Conservation (phyloP, 2,797 vertebrate species). For the Coracias cyanogaster region DNA sequence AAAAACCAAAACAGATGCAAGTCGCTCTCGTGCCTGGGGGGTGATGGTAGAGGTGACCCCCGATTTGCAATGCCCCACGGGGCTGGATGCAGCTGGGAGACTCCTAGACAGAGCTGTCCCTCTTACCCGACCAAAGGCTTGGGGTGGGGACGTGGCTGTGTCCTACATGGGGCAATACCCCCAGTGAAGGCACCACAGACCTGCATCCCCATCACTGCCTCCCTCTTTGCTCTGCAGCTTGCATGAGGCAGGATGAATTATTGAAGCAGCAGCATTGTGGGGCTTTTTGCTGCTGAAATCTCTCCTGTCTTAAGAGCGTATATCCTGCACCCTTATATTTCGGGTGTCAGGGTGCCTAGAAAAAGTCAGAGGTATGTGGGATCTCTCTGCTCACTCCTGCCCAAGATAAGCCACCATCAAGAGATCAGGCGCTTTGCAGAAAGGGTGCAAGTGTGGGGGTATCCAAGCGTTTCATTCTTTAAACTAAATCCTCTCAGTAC, state of each 20-base stretch:
- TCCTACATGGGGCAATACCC: not conserved
- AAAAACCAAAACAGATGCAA: not conserved
- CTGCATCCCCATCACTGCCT: accelerated
- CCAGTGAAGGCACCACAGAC: not conserved
- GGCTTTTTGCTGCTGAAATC: not conserved
- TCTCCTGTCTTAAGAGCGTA: not conserved
- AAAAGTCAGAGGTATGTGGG: not conserved
- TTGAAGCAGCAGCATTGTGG: not conserved
- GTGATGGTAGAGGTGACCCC: not conserved
- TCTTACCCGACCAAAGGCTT: not conserved
- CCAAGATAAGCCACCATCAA: accelerated
- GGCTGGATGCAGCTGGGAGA: not conserved
- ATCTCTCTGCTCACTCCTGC: not conserved
- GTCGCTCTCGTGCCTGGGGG: accelerated
- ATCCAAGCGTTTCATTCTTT: not conserved
- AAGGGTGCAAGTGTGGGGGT: not conserved
- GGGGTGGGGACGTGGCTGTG: too few relatives aligned
- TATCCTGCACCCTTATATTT: not conserved
- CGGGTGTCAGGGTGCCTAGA: not conserved
- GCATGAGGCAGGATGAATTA: not conserved
- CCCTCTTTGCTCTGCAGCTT: not conserved
- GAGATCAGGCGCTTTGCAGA: not conserved
- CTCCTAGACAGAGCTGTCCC: not conserved
- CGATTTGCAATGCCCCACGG: not conserved
- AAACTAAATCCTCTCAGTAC: not conserved